Evolutionary conservation across 2,888 invertebrate species (phyloP).

Genomic region (Leptothorax acervorum): DNA sequence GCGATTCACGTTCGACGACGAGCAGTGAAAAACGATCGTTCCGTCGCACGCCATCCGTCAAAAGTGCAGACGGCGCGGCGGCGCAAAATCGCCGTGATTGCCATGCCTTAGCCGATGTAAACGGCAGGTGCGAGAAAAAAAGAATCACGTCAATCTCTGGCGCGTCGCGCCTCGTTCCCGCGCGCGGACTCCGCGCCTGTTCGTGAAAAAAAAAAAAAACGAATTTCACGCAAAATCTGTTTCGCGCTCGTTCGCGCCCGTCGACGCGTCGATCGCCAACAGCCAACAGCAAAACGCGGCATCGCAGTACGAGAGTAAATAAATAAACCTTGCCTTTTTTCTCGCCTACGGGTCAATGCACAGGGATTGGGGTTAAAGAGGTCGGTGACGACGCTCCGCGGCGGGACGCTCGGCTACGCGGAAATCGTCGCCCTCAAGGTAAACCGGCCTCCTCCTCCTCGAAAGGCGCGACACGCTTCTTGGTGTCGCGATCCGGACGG

Average conservation of each 20-base stretch:
- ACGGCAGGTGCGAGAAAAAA: neutral
- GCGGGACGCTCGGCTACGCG: constrained; percentile 95
- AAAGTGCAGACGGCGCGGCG: constrained; percentile 22
- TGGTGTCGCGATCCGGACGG: constrained; percentile 71
- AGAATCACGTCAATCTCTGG: neutral
- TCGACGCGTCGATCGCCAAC: constrained; percentile 53
- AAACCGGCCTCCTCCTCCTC: constrained; percentile 84
- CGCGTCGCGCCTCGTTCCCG: constrained; percentile 5
- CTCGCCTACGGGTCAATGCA: constrained; percentile 85
- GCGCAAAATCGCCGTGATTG: constrained; percentile 12
- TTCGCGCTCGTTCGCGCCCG: constrained; percentile 42
- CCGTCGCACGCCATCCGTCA: constrained; percentile 37
- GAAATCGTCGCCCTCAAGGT: constrained; percentile 99
- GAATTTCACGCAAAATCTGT: constrained; percentile 37
- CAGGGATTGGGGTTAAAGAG: constrained; percentile 93
- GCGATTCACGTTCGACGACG: neutral
- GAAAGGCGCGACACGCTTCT: constrained; percentile 70
- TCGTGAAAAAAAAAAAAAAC: neutral
- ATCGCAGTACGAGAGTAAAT: constrained; percentile 72
- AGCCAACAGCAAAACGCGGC: constrained; percentile 64
- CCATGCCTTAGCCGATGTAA: neutral
- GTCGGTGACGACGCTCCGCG: constrained; percentile 96
- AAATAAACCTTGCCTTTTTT: constrained; percentile 81
- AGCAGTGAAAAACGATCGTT: neutral
- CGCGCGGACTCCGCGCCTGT: constrained; percentile 23